These are phyloP conservation scores for Mastomys coucha DNA, from an alignment of 2,113 vertebrate genomes.

Conservation along the genomic window DNA sequence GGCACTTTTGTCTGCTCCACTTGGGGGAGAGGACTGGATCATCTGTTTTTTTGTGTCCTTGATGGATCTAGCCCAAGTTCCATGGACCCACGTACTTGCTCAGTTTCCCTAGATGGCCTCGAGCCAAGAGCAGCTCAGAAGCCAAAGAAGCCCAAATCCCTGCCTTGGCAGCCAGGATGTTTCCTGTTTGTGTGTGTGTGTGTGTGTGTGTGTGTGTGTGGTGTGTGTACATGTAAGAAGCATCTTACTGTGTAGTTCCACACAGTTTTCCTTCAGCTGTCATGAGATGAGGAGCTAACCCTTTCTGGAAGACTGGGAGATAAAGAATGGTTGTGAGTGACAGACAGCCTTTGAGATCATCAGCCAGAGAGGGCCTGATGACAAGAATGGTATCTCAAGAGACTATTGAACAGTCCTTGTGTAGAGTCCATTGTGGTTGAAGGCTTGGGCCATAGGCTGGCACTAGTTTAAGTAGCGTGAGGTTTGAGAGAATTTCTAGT, in stretches of 20 bases:
- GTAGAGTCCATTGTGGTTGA: background rate
- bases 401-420: background rate
- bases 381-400: background rate
- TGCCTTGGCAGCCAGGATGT: constrained; percentile 48
- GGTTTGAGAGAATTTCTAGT: background rate
- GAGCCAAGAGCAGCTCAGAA: constrained; percentile 69
- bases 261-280: background rate
- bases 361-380: background rate
- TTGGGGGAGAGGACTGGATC: constrained; percentile 34
- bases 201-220: background rate
- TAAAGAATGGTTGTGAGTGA: background rate
- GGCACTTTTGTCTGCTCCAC: constrained; percentile 63
- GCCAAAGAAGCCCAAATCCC: constrained; percentile 65
- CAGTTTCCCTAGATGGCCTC: constrained; percentile 65
- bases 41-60: constrained; percentile 73
- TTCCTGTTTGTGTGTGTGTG: constrained; percentile 12
- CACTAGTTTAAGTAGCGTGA: background rate
- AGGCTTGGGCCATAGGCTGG: background rate
- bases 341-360: background rate
- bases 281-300: background rate
- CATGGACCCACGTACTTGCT: constrained; percentile 44
- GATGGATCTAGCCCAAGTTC: constrained; percentile 67
- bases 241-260: background rate
- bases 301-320: background rate
- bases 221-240: background rate